These are phyloP conservation scores for Empidonax alnorum DNA, from an alignment of 2,113 vertebrate genomes.

Conservation along the genomic window DNA sequence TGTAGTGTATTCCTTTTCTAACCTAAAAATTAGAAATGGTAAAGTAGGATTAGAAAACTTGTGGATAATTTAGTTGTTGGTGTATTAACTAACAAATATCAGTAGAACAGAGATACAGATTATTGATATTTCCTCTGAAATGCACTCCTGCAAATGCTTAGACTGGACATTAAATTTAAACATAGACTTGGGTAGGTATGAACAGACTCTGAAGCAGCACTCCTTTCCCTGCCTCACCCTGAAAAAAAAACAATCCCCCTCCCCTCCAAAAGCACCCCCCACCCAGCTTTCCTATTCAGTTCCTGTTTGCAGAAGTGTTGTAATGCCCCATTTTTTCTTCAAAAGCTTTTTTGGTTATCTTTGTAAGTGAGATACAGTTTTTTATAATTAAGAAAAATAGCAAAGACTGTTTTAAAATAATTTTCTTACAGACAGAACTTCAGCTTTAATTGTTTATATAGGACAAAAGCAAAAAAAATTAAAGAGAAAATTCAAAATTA, in stretches of 20 bases:
- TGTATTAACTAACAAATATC: neutral
- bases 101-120: neutral
- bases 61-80: neutral
- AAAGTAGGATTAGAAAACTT: neutral
- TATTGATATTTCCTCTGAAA: neutral
- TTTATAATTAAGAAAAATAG: neutral
- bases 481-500: neutral
- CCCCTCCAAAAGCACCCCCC: neutral
- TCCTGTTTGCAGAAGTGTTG: neutral
- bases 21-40: conserved; percentile 77
- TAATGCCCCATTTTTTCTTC: neutral
- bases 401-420: neutral
- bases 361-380: neutral
- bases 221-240: neutral
- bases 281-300: neutral
- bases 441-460: neutral
- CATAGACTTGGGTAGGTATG: neutral
- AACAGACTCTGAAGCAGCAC: neutral
- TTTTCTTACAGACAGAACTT: neutral
- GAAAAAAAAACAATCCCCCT: neutral
- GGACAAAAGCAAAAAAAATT: neutral
- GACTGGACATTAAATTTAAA: neutral
- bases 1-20: conserved; percentile 99
- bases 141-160: neutral
- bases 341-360: neutral